phyloP scores from a whole-genome alignment of 2,888 invertebrate species.

The Stegophylla sp. region DNA sequence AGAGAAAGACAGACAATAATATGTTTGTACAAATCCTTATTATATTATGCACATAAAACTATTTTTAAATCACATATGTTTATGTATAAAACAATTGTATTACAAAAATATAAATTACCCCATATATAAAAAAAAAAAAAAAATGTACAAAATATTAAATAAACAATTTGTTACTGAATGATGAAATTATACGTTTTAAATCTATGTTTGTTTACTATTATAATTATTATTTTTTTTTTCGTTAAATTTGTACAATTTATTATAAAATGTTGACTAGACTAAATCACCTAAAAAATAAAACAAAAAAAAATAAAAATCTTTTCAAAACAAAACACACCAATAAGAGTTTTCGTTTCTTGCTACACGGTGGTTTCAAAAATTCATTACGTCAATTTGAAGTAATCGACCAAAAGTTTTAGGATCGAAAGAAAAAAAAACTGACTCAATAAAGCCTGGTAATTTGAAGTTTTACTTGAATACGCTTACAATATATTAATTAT shows the following conservation, averaged over 20 bases:
- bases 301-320: constrained; percentile 16
- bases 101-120: constrained; percentile 49
- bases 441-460: too few species aligned
- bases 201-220: constrained; percentile 19
- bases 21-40: constrained; percentile 50
- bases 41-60: constrained; percentile 42
- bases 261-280: constrained; percentile 50
- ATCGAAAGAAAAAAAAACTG: neutral
- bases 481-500: too few species aligned
- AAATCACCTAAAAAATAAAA: constrained; percentile 45
- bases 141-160: constrained; percentile 31
- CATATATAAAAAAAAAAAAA: constrained; percentile 6
- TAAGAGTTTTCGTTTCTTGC: neutral
- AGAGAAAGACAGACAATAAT: constrained; percentile 48
- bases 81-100: constrained; percentile 51
- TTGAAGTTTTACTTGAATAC: neutral
- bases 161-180: constrained; percentile 33
- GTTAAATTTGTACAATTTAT: constrained; percentile 25
- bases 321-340: neutral
- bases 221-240: neutral
- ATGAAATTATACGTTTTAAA: neutral
- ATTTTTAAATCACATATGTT: constrained; percentile 51
- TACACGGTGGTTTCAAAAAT: neutral
- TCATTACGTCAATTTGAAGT: neutral
- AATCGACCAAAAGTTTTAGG: neutral